A percentile compares a stretch with the other conserved stretches of the same genome.
Evolutionary conservation across 2,113 vertebrate genomes (phyloP).

Genomic region (Corythoichthys haematopterus): DNA sequence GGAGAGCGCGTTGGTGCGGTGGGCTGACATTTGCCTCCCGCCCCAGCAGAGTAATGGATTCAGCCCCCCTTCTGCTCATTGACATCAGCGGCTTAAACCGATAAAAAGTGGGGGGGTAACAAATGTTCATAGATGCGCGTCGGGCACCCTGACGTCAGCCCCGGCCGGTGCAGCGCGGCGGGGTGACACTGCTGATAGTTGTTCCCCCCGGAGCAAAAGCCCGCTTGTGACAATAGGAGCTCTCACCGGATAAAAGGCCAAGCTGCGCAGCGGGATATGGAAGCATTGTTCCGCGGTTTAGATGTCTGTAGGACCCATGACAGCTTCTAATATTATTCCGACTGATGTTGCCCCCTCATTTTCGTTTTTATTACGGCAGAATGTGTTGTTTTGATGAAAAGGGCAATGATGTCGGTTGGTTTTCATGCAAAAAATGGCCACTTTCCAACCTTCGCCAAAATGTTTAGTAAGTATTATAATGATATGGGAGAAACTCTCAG

Average conservation of each 20-base stretch:
- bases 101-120: conserved; percentile 33
- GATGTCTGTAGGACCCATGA: conserved; percentile 24
- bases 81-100: conserved; percentile 57
- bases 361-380: not conserved
- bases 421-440: not conserved
- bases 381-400: not conserved
- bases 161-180: conserved; percentile 24
- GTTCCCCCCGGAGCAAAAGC: conserved; percentile 35
- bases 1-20: conserved; percentile 36
- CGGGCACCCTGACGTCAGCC: conserved; percentile 58
- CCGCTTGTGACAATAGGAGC: conserved; percentile 56
- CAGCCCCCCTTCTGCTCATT: conserved; percentile 22
- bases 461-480: not conserved
- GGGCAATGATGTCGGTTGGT: not conserved
- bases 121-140: conserved; percentile 51
- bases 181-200: conserved; percentile 42
- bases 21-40: conserved; percentile 41
- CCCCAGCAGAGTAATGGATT: conserved; percentile 49
- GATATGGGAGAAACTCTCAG: not conserved
- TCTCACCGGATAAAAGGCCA: conserved; percentile 42
- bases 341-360: not conserved
- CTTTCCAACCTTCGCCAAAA: not conserved
- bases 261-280: conserved; percentile 43
- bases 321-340: conserved; percentile 13
- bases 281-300: conserved; percentile 46